phyloP scores from a whole-genome alignment of 2,888 invertebrate species.

The Auanema sp. region DNA sequence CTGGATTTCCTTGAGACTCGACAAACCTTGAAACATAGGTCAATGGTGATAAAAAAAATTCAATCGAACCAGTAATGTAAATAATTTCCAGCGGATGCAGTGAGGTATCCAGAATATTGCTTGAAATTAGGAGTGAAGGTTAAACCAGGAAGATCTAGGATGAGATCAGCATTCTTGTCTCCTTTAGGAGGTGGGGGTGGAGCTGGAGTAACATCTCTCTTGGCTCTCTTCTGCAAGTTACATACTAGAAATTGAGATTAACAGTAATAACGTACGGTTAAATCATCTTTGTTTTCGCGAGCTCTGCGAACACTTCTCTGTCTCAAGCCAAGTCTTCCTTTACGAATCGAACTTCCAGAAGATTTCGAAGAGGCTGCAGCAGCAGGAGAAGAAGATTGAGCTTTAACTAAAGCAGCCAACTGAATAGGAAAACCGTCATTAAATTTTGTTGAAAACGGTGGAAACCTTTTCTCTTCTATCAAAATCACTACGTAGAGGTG shows the following conservation, averaged over 20 bases:
- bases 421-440: background rate
- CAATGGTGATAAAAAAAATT: background rate
- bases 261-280: background rate
- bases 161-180: conserved; percentile 27
- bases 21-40: conserved; percentile 26
- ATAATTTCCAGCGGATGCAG: conserved; percentile 54
- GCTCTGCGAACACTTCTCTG: background rate
- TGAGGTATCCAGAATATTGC: conserved; percentile 67
- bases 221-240: background rate
- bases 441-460: background rate
- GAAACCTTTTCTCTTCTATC: conserved; percentile 6
- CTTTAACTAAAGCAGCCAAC: background rate
- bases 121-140: conserved; percentile 62
- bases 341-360: background rate
- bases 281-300: background rate
- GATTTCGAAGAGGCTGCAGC: background rate
- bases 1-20: conserved; percentile 55
- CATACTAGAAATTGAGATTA: background rate
- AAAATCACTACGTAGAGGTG: conserved; percentile 16
- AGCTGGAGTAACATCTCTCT: conserved; percentile 12
- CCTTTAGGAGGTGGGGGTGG: conserved; percentile 32
- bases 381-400: background rate
- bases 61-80: conserved; percentile 66
- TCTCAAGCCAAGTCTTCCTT: background rate
- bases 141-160: conserved; percentile 49